Percentiles rank a stretch among this genome's conserved stretches.
These are phyloP conservation scores for Yponomeuta sedellus DNA, from an alignment of 2,888 invertebrate species.

Conservation along the genomic window DNA sequence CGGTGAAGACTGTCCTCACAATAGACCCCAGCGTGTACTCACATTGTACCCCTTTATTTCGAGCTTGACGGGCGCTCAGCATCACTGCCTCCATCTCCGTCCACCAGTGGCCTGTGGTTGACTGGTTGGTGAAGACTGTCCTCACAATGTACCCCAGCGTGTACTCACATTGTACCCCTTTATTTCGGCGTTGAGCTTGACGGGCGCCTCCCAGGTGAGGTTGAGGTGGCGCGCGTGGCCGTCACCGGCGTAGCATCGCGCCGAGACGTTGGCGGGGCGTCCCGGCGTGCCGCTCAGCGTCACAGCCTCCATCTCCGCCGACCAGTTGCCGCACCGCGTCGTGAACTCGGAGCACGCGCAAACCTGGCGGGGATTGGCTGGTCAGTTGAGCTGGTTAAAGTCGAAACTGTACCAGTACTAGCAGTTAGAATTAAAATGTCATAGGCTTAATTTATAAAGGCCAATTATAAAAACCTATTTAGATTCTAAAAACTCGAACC, in stretches of 20 bases:
- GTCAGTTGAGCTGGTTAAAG: not conserved
- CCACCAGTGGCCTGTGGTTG: too few species aligned
- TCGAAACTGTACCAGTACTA: too few species aligned
- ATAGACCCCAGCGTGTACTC: constrained; percentile 81
- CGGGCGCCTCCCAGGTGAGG: constrained; percentile 84
- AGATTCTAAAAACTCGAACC: too few species aligned
- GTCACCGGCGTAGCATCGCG: constrained; percentile 74
- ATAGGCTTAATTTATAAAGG: too few species aligned
- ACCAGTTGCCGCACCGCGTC: constrained; percentile 86
- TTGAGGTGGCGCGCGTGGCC: constrained; percentile 60
- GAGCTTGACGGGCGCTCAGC: too few species aligned
- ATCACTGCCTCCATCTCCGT: too few species aligned
- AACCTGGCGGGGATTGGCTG: constrained; percentile 57
- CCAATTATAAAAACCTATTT: too few species aligned
- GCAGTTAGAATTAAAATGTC: too few species aligned
- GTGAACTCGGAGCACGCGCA: constrained; percentile 89
- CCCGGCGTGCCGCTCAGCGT: constrained; percentile 90
- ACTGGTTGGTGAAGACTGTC: too few species aligned
- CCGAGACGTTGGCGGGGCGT: constrained; percentile 81
- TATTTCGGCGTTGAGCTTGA: constrained; percentile 86
- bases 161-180: constrained; percentile 82
- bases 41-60: not conserved
- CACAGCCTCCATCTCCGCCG: constrained; percentile 84
- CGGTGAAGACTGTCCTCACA: constrained; percentile 86
- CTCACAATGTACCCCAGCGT: not conserved